phyloP scores from a whole-genome alignment of 2,888 invertebrate species.

The Ypsolopha sequella region DNA sequence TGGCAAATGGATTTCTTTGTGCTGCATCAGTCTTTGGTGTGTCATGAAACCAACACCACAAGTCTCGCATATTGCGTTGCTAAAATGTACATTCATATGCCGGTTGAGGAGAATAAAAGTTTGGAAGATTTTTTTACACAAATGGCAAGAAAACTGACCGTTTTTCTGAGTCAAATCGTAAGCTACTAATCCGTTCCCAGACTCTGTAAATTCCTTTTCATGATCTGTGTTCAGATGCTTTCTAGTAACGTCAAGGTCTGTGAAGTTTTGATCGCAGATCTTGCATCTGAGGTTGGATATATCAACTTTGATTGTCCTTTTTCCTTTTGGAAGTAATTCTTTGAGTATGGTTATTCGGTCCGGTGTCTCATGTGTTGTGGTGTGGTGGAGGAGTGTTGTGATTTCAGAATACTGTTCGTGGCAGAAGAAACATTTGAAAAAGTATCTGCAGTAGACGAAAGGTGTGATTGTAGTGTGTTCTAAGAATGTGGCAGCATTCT shows the following conservation, averaged over 20 bases:
- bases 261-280: conserved; percentile 24
- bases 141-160: conserved; percentile 38
- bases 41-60: conserved; percentile 50
- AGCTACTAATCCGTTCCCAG: conserved; percentile 38
- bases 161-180: conserved; percentile 34
- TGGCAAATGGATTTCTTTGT: conserved; percentile 42
- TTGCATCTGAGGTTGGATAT: conserved; percentile 42
- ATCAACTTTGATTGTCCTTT: conserved; percentile 43
- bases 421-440: conserved; percentile 50
- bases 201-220: conserved; percentile 29
- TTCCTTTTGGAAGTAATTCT: conserved; percentile 39
- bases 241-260: conserved; percentile 28
- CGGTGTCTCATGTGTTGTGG: conserved; percentile 28
- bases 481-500: conserved; percentile 38
- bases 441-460: conserved; percentile 46
- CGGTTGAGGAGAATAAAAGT: conserved; percentile 53
- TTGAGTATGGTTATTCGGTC: conserved; percentile 27
- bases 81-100: conserved; percentile 54
- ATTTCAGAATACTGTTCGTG: conserved; percentile 36
- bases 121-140: conserved; percentile 49
- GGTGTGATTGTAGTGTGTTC: conserved; percentile 36
- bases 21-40: conserved; percentile 38
- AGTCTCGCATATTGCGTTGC: conserved; percentile 45
- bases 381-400: conserved; percentile 30
- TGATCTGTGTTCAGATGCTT: conserved; percentile 32